Conservation (phyloP, 2,888 invertebrate species). For the Drosophila gaucha region DNA sequence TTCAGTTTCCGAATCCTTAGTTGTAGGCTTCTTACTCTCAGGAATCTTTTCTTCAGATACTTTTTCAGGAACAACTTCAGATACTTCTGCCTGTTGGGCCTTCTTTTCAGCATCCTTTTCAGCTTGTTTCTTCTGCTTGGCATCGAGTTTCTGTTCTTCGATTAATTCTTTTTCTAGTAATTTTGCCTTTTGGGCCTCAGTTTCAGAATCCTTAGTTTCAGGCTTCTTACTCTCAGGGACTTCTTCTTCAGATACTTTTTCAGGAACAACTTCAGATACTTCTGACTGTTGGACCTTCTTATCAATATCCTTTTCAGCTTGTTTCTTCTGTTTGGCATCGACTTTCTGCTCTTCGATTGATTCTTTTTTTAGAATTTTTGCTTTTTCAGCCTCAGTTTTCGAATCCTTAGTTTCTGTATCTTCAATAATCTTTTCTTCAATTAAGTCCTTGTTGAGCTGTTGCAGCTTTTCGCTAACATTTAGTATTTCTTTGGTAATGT, state of each 20-base stretch:
- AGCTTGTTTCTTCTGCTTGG: constrained; percentile 34
- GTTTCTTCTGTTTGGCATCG: constrained; percentile 15
- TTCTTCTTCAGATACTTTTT: constrained; percentile 13
- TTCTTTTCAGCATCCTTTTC: constrained; percentile 12
- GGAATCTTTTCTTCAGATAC: constrained; percentile 13
- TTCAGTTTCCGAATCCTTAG: constrained; percentile 6
- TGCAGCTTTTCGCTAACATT: constrained; percentile 49
- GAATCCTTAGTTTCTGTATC: not conserved
- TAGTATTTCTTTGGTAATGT: constrained; percentile 45
- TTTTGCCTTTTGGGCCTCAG: not conserved
- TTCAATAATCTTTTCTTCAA: not conserved
- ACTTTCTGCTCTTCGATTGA: constrained; percentile 7
- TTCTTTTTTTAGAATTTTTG: constrained; percentile 2
- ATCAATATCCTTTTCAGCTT: constrained; percentile 10
- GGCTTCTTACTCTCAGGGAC: not conserved
- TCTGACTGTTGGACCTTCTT: constrained; percentile 5
- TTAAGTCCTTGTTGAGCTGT: not conserved
- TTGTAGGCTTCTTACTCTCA: not conserved
- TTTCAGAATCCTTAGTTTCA: not conserved
- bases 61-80: constrained; percentile 22
- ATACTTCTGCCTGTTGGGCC: constrained; percentile 15
- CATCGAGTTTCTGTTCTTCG: constrained; percentile 23
- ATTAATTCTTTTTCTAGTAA: constrained; percentile 13
- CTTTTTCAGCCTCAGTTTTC: constrained; percentile 1
- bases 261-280: constrained; percentile 20